Conservation (phyloP, 2,113 vertebrate species). For the Grallaria varia region DNA sequence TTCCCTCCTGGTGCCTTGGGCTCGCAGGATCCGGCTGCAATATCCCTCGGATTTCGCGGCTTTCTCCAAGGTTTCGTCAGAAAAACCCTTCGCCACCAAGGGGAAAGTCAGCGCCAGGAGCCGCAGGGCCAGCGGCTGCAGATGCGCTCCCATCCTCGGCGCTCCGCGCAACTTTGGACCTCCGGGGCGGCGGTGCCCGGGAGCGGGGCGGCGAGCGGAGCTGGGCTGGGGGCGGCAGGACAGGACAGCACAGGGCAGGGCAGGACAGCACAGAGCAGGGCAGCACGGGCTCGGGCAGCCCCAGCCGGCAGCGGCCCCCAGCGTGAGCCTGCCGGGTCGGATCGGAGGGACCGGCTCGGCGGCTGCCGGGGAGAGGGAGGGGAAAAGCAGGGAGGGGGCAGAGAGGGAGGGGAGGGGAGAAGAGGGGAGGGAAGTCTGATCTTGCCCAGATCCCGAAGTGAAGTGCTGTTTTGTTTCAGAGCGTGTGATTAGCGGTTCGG, state of each 20-base stretch:
- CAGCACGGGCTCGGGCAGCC: not conserved
- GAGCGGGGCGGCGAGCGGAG: not conserved
- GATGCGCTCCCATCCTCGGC: slow-evolving; percentile 68
- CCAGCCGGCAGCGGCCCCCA: slow-evolving; percentile 2
- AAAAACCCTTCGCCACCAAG: slow-evolving; percentile 80
- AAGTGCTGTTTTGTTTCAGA: slow-evolving; percentile 76
- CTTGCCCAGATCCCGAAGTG: slow-evolving; percentile 70
- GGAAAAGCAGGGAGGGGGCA: slow-evolving; percentile 6
- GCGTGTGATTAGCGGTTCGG: slow-evolving; percentile 62
- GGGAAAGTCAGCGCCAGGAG: slow-evolving; percentile 77
- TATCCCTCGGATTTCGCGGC: slow-evolving; percentile 89
- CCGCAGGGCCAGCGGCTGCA: slow-evolving; percentile 75
- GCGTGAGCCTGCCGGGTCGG: slow-evolving; percentile 3
- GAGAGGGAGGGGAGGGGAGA: not conserved
- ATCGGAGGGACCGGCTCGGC: not conserved
- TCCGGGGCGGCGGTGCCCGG: not conserved
- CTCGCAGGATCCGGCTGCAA: slow-evolving; percentile 91
- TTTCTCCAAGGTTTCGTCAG: slow-evolving; percentile 90
- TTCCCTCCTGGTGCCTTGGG: slow-evolving; percentile 88
- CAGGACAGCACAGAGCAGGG: not conserved
- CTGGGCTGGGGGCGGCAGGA: not conserved
- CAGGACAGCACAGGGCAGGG: not conserved
- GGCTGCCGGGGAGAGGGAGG: slow-evolving; percentile 5
- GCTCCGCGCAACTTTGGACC: slow-evolving; percentile 59
- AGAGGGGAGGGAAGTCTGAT: slow-evolving; percentile 49